Evolutionary conservation across 1,140 invertebrate genomes (phyloP), one percentile per base, ranked within the genome.

Genomic region (Meloidogyne chitwoodi): DNA sequence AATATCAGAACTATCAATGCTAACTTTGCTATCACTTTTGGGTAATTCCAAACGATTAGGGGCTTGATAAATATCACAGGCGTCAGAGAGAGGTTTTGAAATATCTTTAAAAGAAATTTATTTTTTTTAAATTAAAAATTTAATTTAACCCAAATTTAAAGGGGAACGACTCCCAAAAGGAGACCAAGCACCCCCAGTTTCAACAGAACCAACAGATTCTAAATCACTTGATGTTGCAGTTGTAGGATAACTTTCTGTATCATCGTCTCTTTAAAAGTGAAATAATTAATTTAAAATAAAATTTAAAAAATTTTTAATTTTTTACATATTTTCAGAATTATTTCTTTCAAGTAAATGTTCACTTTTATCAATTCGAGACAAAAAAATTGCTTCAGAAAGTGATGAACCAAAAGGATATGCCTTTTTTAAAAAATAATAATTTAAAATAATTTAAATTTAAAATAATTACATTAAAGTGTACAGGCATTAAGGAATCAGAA

Each of bases 401-500:
- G 88, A 88, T 0, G 88, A 89, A 22, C 80, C 79, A 65, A 79
- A 68, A 6, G 85, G 84, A 79, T 84, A 84, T 10, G 80, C 84
- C 83, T 85, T 64, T 41, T 83, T 63, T 14, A 67, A 29, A 6
- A 66, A 56, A 34, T 77, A 5, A 64, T 68, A 10, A 27, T 41
- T 76, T 74, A 70, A 27, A 26, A 10, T 22, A 24, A 63, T 26
- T 77, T 1, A 31, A 80, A 77, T 2, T 3, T 63, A 0, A 70
- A 78, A 44, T 6, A 0, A 48, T 94, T 96, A 97, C 94, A 27
- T 91, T 91, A 85, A 98, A 98, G 64, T 91, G 90, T 34, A 99
- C 93, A 0, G 93, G 92, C 79, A 97, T 94, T 26, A 99, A 88
- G 8, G 90, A 90, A 74, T 94, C 91, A 14, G 93, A 91, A 79